phyloP scores from a whole-genome alignment of 1,140 invertebrate species.

The Meloidogyne hapla region DNA sequence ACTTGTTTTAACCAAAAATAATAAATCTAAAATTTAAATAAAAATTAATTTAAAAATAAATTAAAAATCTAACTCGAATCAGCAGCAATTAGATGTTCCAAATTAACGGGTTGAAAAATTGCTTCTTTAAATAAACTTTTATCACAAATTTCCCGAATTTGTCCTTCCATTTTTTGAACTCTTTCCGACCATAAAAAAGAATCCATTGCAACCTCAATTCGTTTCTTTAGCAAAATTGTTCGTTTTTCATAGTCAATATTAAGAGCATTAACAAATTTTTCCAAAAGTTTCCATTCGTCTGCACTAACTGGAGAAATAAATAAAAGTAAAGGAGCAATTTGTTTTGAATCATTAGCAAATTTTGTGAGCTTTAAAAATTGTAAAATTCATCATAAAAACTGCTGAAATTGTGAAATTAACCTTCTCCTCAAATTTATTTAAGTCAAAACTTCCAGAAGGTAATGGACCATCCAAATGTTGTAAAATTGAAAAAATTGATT shows the following conservation, averaged over 20 bases:
- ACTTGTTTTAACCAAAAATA: conserved; percentile 30
- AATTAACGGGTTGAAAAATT: conserved; percentile 12
- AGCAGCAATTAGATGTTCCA: conserved; percentile 26
- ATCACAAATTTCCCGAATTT: conserved; percentile 18
- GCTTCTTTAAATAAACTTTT: neutral
- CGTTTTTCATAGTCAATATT: conserved; percentile 28
- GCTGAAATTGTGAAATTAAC: neutral
- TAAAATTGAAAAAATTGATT: conserved; percentile 8
- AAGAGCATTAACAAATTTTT: conserved; percentile 9
- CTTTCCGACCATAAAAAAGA: conserved; percentile 35
- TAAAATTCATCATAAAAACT: neutral
- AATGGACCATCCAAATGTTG: conserved; percentile 4
- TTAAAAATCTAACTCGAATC: conserved; percentile 17
- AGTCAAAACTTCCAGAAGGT: conserved; percentile 6
- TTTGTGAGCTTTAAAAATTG: neutral
- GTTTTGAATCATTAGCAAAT: neutral
- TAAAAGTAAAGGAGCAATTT: conserved; percentile 5
- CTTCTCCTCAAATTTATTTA: neutral
- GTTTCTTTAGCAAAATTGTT: conserved; percentile 23
- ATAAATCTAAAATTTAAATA: conserved; percentile 19
- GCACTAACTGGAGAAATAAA: neutral
- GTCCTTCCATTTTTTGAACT: conserved; percentile 20
- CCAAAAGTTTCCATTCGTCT: conserved; percentile 25
- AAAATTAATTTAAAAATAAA: neutral
- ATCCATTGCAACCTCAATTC: conserved; percentile 29